Base-by-base conservation (phyloP, 2,888 invertebrate species). In the Chrysotoxum bicinctum region DNA sequence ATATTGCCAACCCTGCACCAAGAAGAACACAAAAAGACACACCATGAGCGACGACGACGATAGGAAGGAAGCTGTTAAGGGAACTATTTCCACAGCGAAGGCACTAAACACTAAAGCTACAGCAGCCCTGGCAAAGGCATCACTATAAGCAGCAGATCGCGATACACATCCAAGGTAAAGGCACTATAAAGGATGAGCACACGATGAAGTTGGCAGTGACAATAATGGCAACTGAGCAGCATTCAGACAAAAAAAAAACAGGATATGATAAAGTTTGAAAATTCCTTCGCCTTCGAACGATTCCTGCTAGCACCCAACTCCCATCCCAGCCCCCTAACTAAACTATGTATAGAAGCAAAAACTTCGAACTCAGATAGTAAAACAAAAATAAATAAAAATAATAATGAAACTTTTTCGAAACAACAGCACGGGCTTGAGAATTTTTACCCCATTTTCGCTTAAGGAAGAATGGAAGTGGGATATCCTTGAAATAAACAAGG, bases 231-330 rank as follows among this genome's bases (percentile, higher is more conserved):
- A 70, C 80, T 56, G 75, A 75, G 75, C 30, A 26, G 23, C 70
- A 70, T 14, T 21, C 6, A 48, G 8, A 16, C 3, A 69, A 54
- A 50, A 70, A 54, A 40, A 19, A 14, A 45, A 52, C 23, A 79
- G 74, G 79, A 83, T 83, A 83, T 83, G 83, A 79, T 83, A 83
- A 83, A 83, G 69, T 79, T 79, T 83, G 79, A 50, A 79, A 83
- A 78, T 69, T 78, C 69, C 83, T 78, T 74, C 69, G 74, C 69
- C 83, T 78, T 74, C 69, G 74, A 78, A 83, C 68, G 37, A 50
- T 58, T 72, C 40, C 66, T 70, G 66, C 66, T 62, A n/a, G n/a
- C n/a, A 50, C 10, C 50, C 32, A 35, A 50, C 40, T 66, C n/a
- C 19, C 68, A 8, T n/a, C 45, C 32, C 16, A n/a, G 35, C 50